Conservation (phyloP, 2,888 invertebrate species). For the Cephus pulcher region DNA sequence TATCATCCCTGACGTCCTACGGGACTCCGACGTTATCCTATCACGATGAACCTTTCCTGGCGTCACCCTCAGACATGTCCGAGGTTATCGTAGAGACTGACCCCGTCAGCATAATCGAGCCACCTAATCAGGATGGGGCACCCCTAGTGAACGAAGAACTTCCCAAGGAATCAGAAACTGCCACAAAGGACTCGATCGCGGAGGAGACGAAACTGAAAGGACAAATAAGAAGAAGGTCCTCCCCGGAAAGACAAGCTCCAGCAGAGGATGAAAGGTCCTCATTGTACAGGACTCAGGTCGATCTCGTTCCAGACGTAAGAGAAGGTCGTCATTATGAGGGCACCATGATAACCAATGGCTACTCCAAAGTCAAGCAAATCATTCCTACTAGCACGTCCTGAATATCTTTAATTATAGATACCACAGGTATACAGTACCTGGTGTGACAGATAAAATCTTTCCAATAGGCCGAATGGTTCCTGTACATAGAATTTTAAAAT, state of each 20-base stretch:
- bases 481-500: too few species aligned
- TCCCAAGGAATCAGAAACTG: slow-evolving; percentile 1
- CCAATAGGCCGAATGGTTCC: too few species aligned
- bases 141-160: background rate
- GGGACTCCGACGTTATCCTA: slow-evolving; percentile 18
- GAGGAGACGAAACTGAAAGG: slow-evolving; percentile 10
- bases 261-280: slow-evolving; percentile 9
- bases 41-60: background rate
- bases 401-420: too few species aligned
- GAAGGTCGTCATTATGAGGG: slow-evolving; percentile 13
- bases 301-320: slow-evolving; percentile 16
- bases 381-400: background rate
- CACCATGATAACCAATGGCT: slow-evolving; percentile 10
- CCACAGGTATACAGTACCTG: too few species aligned
- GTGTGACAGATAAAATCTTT: too few species aligned
- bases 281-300: slow-evolving; percentile 10
- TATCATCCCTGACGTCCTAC: slow-evolving; percentile 17
- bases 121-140: background rate
- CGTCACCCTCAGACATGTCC: slow-evolving; percentile 11
- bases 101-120: background rate
- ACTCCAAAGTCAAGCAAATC: slow-evolving; percentile 16
- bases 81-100: background rate
- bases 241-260: slow-evolving; percentile 12
- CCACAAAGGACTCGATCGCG: background rate
- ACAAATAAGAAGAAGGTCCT: slow-evolving; percentile 1